Evolutionary conservation across 92 coral and sea anemone species (phyloP).

Genomic region (Nematostella vectensis): DNA sequence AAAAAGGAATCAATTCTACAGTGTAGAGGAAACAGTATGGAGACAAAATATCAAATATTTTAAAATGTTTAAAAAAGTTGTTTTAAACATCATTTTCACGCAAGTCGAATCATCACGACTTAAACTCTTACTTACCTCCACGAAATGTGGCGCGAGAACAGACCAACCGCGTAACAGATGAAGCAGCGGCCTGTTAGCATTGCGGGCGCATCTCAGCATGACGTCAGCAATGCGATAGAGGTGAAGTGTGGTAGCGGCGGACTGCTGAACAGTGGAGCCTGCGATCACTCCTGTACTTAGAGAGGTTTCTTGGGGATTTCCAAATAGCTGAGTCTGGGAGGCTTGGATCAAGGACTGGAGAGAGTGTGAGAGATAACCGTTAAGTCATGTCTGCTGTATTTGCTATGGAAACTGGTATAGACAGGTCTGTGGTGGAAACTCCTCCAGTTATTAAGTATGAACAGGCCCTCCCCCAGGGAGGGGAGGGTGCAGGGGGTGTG

Average conservation of each 20-base stretch:
- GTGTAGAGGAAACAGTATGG: no score
- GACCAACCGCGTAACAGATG: slow-evolving; percentile 97
- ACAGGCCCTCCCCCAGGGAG: no score
- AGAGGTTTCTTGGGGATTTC: slow-evolving; percentile 28
- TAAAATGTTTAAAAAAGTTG: no score
- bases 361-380: no score
- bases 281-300: slow-evolving; percentile 26
- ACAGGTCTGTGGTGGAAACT: no score
- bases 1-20: no score
- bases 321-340: slow-evolving; percentile 74
- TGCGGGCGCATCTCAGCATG: slow-evolving; percentile 94
- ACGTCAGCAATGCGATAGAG: slow-evolving; percentile 94
- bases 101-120: no score
- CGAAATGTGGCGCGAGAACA: slow-evolving; percentile 81
- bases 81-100: no score
- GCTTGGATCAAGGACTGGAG: slow-evolving; percentile 67
- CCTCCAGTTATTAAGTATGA: no score
- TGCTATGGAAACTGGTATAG: no score
- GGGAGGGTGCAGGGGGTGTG: no score
- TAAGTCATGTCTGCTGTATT: not conserved
- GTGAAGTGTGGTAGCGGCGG: slow-evolving; percentile 68
- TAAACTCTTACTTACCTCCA: slow-evolving; percentile 80
- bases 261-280: slow-evolving; percentile 28
- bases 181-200: slow-evolving; percentile 87
- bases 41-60: no score